Evolutionary conservation across 30 jellyfish, hydroid and myxozoan genomes (phyloP).

Genomic region (Hydractinia echinata): DNA sequence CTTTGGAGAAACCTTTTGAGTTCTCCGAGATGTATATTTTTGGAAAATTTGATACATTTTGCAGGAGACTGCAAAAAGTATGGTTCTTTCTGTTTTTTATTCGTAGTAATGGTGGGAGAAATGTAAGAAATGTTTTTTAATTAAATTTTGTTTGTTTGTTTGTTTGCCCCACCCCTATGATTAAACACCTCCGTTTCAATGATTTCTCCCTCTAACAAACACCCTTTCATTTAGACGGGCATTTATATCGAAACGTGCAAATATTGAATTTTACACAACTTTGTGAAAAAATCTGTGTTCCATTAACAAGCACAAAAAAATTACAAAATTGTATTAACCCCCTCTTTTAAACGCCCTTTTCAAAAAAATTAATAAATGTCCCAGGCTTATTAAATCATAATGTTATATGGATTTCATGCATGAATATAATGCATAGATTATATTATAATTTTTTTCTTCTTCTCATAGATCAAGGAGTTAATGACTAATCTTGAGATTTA

Average conservation of each 20-base stretch:
- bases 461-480: constrained; percentile 67
- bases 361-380: too few relatives aligned
- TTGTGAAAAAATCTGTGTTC: too few relatives aligned
- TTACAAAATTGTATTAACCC: too few relatives aligned
- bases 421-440: not conserved
- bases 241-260: too few relatives aligned
- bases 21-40: constrained; percentile 97
- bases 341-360: too few relatives aligned
- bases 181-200: too few relatives aligned
- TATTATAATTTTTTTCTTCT: not conserved
- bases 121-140: not conserved
- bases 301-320: too few relatives aligned
- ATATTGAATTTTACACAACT: too few relatives aligned
- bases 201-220: too few relatives aligned
- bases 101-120: not conserved
- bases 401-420: not conserved
- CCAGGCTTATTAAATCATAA: not conserved
- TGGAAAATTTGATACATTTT: constrained; percentile 93
- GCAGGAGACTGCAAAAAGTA: constrained; percentile 81
- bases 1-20: constrained; percentile 82
- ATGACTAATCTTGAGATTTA: constrained; percentile 55
- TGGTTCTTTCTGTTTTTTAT: not conserved
- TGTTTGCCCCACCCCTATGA: not conserved
- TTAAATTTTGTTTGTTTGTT: not conserved
- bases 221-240: too few relatives aligned